Evolutionary conservation across 1,140 invertebrate species (phyloP), one percentile per base, ranked within the genome.

Genomic region (Eubasilissa regina): DNA sequence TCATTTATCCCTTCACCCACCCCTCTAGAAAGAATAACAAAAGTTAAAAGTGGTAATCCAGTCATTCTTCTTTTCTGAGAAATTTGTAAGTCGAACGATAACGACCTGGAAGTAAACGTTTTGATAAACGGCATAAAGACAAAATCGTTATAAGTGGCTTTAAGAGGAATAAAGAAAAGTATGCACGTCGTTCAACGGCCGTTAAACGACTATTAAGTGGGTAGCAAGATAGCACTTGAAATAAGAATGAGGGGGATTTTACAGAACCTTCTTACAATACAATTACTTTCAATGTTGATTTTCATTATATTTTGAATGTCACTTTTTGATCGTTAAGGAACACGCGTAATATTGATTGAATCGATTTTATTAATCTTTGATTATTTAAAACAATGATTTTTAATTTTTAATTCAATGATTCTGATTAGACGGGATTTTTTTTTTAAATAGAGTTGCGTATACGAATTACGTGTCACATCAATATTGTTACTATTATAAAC

Each of bases 171-270:
- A 73, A 73, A 51, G 53, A n/a, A 78, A 35, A 78, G 53, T 78
- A 74, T 78, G 66, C 77, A 78, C 77, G 45, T 73, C 77, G 77
- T 73, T 78, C 44, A 62, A 25, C 66, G 68, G 77, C 55, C 21
- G 66, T 78, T 73, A 73, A 78, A 78, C 66, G 77, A 78, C 77
- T 78, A 78, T 78, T 78, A 78, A 78, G 66, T 58, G 53, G 77
- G 48, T 48, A 21, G 13, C 64, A 17, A 70, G 77, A 74, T 73
- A 78, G 44, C 53, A 62, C 56, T 73, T 58, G 15, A 56, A 77
- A 44, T 75, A 75, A 35, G 53, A 35, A 19, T 17, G 73, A 47
- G 35, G 70, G 70, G 70, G 15, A 21, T 19, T 55, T 73, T 73
- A 0, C 12, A 25, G 25, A 64, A 43, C 19, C 35, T 64, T 13